These are phyloP conservation scores for Podilymbus podiceps DNA, from an alignment of 2,113 vertebrate species.

Conservation along the genomic window DNA sequence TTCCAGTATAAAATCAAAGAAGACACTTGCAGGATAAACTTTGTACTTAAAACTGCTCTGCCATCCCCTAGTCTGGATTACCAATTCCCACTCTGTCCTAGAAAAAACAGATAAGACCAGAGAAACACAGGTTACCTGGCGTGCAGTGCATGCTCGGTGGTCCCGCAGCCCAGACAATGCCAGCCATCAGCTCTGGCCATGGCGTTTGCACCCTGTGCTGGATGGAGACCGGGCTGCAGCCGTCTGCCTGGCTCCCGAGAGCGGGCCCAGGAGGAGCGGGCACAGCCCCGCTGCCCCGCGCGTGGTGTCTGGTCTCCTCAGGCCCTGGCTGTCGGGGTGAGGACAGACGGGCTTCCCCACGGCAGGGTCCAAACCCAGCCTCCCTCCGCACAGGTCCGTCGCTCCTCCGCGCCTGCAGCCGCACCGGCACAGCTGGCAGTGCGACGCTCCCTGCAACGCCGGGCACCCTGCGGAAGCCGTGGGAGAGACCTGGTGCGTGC, in stretches of 20 bases:
- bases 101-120: neutral
- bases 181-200: accelerated
- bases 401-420: neutral
- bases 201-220: neutral
- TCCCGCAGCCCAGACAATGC: too few relatives aligned
- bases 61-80: neutral
- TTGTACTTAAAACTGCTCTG: neutral
- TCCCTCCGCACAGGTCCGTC: accelerated
- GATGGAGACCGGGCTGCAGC: neutral
- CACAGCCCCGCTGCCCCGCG: accelerated
- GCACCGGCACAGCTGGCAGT: accelerated
- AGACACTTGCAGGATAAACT: neutral
- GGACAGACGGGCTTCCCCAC: neutral
- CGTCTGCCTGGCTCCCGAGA: neutral
- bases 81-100: neutral
- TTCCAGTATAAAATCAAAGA: neutral
- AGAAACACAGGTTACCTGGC: neutral
- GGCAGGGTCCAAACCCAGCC: neutral
- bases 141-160: accelerated
- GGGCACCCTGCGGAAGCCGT: neutral
- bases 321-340: neutral
- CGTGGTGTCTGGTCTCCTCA: accelerated
- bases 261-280: neutral
- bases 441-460: accelerated
- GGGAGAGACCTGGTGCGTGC: accelerated